phyloP scores from a whole-genome alignment of 2,797 vertebrate species.

The Peromyscus aztecus region DNA sequence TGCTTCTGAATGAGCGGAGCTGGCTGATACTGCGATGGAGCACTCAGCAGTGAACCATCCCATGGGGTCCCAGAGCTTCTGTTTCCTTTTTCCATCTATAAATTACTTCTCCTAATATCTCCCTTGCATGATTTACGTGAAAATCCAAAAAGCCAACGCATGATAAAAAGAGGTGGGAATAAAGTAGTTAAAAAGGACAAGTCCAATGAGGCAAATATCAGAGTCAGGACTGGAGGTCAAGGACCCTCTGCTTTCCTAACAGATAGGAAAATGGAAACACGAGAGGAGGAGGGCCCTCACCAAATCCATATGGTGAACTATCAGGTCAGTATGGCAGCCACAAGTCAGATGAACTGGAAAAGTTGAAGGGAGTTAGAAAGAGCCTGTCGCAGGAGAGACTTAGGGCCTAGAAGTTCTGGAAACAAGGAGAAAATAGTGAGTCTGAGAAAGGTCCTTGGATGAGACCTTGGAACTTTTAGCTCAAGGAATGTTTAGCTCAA shows the following conservation, averaged over 20 bases:
- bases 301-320: background rate
- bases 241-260: background rate
- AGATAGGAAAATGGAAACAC: background rate
- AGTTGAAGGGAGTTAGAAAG: background rate
- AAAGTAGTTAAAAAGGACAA: background rate
- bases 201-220: background rate
- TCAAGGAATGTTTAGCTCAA: background rate
- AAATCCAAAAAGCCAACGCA: background rate
- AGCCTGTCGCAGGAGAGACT: background rate
- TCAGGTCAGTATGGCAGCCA: background rate
- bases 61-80: background rate
- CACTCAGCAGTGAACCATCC: background rate
- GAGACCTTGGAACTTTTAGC: background rate
- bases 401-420: too few species aligned
- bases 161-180: background rate
- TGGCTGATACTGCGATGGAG: background rate
- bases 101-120: background rate
- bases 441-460: conserved; percentile 35
- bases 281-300: background rate
- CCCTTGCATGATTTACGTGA: background rate
- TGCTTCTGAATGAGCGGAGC: background rate
- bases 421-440: background rate
- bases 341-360: background rate
- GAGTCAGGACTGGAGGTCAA: background rate
- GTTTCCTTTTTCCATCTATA: background rate